Conservation (phyloP, 2,797 vertebrate genomes). For the Acanthopagrus latus region DNA sequence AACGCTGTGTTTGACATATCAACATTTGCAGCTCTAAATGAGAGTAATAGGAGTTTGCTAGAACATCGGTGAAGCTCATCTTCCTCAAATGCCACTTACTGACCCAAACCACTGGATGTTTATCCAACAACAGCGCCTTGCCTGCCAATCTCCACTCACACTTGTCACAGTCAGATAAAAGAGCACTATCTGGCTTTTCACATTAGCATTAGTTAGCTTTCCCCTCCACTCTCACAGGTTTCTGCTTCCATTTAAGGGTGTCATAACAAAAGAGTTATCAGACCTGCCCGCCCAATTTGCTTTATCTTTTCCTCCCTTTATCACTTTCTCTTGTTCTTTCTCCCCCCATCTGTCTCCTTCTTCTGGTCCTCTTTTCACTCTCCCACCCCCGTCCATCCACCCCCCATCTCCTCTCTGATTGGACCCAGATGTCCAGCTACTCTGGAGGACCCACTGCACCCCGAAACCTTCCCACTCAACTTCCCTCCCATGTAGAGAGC, state of each 20-base stretch:
- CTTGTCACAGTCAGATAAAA: constrained; percentile 56
- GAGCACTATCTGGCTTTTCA: constrained; percentile 39
- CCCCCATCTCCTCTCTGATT: constrained; percentile 62
- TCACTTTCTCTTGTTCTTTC: constrained; percentile 59
- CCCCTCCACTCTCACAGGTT: constrained; percentile 30
- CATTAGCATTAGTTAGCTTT: constrained; percentile 44
- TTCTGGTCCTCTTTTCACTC: constrained; percentile 35
- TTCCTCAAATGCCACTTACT: constrained; percentile 21
- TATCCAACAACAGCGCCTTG: constrained; percentile 52
- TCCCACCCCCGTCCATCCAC: constrained; percentile 19
- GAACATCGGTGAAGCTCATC: neutral
- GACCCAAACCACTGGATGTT: constrained; percentile 34
- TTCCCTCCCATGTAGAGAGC: constrained; percentile 19
- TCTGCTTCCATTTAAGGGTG: constrained; percentile 63
- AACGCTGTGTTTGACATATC: neutral
- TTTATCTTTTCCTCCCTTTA: constrained; percentile 68
- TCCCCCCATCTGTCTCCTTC: constrained; percentile 67
- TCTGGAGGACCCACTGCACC: constrained; percentile 52
- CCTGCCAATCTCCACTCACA: constrained; percentile 63
- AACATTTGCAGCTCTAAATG: neutral
- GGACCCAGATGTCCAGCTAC: constrained; percentile 76
- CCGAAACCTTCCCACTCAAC: constrained; percentile 20
- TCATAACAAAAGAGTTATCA: constrained; percentile 63
- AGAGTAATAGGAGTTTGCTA: neutral
- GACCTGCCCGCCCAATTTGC: constrained; percentile 57